Percentiles rank a stretch among this genome's conserved stretches.
phyloP scores from a whole-genome alignment of 35 echinoderm and acorn worm genomes.

The Diadema setosum region DNA sequence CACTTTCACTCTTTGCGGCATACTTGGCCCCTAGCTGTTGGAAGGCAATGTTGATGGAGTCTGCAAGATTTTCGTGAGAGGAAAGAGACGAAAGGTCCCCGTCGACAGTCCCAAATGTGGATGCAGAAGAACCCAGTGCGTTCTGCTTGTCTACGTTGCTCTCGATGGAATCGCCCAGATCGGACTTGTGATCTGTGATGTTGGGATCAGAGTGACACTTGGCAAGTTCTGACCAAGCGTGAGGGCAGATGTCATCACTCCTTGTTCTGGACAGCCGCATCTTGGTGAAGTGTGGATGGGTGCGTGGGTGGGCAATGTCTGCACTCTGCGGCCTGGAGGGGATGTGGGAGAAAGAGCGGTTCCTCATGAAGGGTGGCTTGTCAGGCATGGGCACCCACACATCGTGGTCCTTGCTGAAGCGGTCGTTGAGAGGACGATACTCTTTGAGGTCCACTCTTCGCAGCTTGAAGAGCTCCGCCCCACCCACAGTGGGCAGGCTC shows the following conservation, averaged over 20 bases:
- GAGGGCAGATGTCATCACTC: constrained; percentile 34
- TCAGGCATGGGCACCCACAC: constrained; percentile 44
- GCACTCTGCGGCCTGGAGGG: constrained; percentile 23
- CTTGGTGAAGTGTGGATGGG: constrained; percentile 27
- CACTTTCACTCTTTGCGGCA: constrained; percentile 1
- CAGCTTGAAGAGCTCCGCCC: constrained; percentile 35
- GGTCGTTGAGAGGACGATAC: constrained; percentile 10
- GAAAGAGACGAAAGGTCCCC: constrained; percentile 15
- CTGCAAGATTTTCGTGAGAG: constrained; percentile 68
- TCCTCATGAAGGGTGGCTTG: background rate
- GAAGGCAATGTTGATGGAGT: constrained; percentile 66
- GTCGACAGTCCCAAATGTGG: constrained; percentile 7
- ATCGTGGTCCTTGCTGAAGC: constrained; percentile 31
- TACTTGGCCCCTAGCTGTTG: constrained; percentile 69
- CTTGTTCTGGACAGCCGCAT: constrained; percentile 17
- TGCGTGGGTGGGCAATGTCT: background rate
- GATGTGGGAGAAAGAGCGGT: constrained; percentile 14
- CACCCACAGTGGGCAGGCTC: background rate
- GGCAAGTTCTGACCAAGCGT: background rate
- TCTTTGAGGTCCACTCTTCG: constrained; percentile 23
- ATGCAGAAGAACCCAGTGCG: background rate
- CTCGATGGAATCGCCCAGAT: constrained; percentile 4
- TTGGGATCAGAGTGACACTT: constrained; percentile 47
- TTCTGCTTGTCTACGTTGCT: background rate
- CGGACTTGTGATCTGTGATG: constrained; percentile 22